These are phyloP conservation scores for Nyctereutes procyonoides DNA, from an alignment of 2,113 vertebrate species.

Conservation along the genomic window DNA sequence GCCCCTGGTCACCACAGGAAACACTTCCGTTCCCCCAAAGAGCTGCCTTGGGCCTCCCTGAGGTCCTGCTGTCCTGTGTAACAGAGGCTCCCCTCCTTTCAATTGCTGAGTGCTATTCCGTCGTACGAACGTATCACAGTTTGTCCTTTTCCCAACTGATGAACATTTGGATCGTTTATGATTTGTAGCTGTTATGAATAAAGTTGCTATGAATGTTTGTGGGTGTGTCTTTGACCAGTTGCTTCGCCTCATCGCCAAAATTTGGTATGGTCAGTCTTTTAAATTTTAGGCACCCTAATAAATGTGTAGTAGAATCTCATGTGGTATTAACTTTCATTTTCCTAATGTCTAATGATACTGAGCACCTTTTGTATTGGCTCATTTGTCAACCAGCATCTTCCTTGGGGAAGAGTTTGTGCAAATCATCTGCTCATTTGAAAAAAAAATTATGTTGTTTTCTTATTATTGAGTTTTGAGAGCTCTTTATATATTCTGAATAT, in stretches of 20 bases:
- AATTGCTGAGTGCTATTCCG: too few species aligned
- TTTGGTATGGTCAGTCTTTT: neutral
- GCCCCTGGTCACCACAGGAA: neutral
- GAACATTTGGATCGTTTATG: neutral
- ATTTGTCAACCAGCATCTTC: neutral
- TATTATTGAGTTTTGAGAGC: neutral
- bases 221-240: neutral
- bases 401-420: neutral
- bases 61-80: rapidly evolving
- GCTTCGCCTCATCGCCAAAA: neutral
- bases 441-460: neutral
- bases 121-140: neutral
- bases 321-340: neutral
- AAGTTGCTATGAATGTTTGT: neutral
- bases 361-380: neutral
- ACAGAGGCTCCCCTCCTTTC: neutral
- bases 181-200: neutral
- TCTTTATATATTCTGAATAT: neutral
- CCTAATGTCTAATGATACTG: neutral
- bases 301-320: too few species aligned
- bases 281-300: neutral
- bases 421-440: constrained; percentile 1
- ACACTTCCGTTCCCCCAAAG: neutral
- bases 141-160: neutral
- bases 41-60: neutral